Conservation (phyloP, 1,140 invertebrate species). For the Rhopalosiphum padi region DNA sequence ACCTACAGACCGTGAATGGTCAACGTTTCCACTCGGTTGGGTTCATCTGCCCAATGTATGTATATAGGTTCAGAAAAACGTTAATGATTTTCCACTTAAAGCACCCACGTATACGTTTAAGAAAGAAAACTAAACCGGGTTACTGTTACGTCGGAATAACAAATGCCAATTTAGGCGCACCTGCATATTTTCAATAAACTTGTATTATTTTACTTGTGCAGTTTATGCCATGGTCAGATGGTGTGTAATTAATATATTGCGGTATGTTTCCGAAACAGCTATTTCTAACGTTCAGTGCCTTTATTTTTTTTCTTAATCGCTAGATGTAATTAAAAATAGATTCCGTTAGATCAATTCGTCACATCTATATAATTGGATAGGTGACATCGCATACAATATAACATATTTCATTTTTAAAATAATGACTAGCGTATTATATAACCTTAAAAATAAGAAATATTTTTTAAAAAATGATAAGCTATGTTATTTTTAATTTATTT, state of each 20-base stretch:
- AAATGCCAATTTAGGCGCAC: not conserved
- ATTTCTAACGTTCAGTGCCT: not conserved
- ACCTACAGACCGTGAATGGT: slow-evolving; percentile 42
- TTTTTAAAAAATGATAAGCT: not conserved
- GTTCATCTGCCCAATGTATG: slow-evolving; percentile 29
- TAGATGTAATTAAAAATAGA: slow-evolving; percentile 31
- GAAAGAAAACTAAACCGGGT: slow-evolving; percentile 49
- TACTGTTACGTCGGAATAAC: slow-evolving; percentile 40
- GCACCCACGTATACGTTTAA: slow-evolving; percentile 29
- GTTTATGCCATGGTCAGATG: slow-evolving; percentile 15
- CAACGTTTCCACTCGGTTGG: slow-evolving; percentile 53
- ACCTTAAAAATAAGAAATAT: not conserved
- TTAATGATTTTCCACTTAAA: slow-evolving; percentile 55
- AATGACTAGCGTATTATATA: not conserved
- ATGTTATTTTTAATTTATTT: not conserved
- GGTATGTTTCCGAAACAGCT: slow-evolving; percentile 44
- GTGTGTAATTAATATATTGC: slow-evolving; percentile 29
- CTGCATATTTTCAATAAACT: slow-evolving; percentile 17
- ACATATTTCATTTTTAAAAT: slow-evolving; percentile 17
- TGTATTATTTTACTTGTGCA: not conserved
- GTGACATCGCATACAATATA: not conserved
- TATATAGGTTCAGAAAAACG: slow-evolving; percentile 26
- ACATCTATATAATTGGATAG: not conserved
- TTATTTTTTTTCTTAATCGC: slow-evolving; percentile 1
- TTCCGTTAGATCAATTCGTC: slow-evolving; percentile 42